Evolutionary conservation across 1,140 invertebrate species (phyloP), one percentile per base, ranked within the genome.

Genomic region (Kradibia gibbosae): DNA sequence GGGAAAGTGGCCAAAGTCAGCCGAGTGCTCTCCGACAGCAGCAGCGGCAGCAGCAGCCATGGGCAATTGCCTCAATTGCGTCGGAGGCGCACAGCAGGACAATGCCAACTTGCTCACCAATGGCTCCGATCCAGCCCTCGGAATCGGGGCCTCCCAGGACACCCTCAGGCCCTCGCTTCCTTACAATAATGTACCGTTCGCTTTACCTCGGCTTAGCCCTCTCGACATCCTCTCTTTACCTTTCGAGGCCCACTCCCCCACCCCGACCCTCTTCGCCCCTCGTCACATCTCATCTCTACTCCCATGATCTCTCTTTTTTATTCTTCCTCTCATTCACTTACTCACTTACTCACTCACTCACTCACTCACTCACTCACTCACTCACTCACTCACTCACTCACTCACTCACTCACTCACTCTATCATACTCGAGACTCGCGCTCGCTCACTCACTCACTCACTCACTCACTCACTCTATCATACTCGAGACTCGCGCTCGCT

Each of bases 41-140:
- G 17, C 20, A 34, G 34, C n/a, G 20, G 2, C 42, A 48, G 70
- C 22, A 25, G 34, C 28, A 45, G 57, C 28, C 83, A 93, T 93
- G 93, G 93, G 93, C 76, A 93, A 93, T 84, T 93, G 93, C 84
- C 85, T 93, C 45, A 93, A 93, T 88, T 88, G 90, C 57, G 83
- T 86, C 76, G 86, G 87, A 77, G 89, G 92, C 62, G 90, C 88
- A 79, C 91, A 92, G 82, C 90, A 92, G 82, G 93, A 93, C 88
- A 93, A 93, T 86, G 91, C 93, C 53, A 93, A 91, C 45, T 85
- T 93, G 45, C 84, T 93, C 53, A 91, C 89, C 84, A 93, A 91
- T 80, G 91, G 89, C 85, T 85, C 87, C 17, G 90, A 91, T 79
- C 85, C 89, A 83, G 86, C 86, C 22, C 88, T 92, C 62, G 90